Evolutionary conservation across 2,113 vertebrate species (phyloP), one percentile per base, ranked within the genome.

Genomic region (Cyprinodon tularosa): DNA sequence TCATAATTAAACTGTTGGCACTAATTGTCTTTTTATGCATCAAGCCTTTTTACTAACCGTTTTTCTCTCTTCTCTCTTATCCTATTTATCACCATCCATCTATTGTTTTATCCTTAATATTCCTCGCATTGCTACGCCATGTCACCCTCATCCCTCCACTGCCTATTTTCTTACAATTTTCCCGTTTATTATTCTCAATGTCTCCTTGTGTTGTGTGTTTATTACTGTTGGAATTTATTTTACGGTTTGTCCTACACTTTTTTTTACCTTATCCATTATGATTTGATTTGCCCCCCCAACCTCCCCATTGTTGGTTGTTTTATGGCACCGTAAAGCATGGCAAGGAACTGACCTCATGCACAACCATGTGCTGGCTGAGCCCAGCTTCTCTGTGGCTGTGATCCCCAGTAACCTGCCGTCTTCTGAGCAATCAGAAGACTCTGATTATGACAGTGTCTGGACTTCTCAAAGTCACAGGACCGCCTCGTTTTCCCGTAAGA

Each of bases 301-400:
- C 29, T 60, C 12, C 22, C 47, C n/a, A 37, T 65, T 57, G 60
- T 47, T 72, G 50, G 40, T 73, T 20, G 70, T 66, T 62, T 71
- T 29, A 68, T 12, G 78, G 53, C 48, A 82, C 94, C 59, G 17
- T 2, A 67, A 82, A 99, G 98, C 98, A 93, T 99, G 98, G 98
- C 98, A 98, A 95, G 98, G 97, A 94, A 99, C 98, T 93, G 98
- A 99, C 95, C 96, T 99, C 96, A 99, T 99, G 98, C 98, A 99
- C 95, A 99, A 99, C 96, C 98, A 99, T 83, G 97, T 99, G 92
- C 95, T 99, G 93, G 96, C 95, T 91, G 98, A 98, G 91, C 94
- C 94, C 94, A 95, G 96, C 95, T 96, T 92, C 73, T 71, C 77
- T 94, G 89, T 95, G 87, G 94, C 95, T 90, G 92, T 94, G 92